Conservation (phyloP, 2,888 invertebrate species). For the Drosophila pseudotakahashii region DNA sequence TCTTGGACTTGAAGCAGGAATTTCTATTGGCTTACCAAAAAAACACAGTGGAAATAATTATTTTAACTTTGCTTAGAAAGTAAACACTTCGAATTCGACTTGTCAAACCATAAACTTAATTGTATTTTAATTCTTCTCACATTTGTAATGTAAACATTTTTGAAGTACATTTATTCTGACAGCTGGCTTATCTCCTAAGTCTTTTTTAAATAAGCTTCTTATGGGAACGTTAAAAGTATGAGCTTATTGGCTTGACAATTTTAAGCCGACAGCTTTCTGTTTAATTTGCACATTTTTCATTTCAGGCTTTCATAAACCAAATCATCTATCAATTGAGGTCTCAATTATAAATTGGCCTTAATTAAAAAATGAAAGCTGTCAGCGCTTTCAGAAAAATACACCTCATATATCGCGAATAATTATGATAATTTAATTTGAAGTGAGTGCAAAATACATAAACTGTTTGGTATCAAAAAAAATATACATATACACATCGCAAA, state of each 20-base stretch:
- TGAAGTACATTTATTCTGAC: neutral
- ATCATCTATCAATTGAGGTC: slow-evolving; percentile 2
- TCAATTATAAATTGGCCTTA: neutral
- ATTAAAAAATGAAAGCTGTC: slow-evolving; percentile 4
- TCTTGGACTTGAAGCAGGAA: neutral
- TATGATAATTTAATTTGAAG: slow-evolving; percentile 11
- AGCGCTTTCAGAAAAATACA: neutral
- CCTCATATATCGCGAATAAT: too few species aligned
- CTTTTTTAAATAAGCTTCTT: slow-evolving; percentile 8
- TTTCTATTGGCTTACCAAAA: too few species aligned
- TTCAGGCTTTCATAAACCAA: neutral
- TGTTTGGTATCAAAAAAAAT: slow-evolving; percentile 7
- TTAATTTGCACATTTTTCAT: slow-evolving; percentile 5
- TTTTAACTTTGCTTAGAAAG: neutral
- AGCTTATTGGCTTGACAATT: slow-evolving; percentile 5
- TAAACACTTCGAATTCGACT: neutral
- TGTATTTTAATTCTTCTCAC: neutral
- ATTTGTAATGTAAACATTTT: neutral
- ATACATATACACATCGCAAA: neutral
- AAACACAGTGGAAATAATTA: too few species aligned
- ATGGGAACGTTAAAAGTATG: slow-evolving; percentile 3
- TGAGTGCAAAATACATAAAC: slow-evolving; percentile 15
- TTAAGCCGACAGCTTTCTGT: slow-evolving; percentile 15
- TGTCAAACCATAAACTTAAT: neutral
- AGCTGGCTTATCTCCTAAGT: slow-evolving; percentile 14